A percentile compares a stretch with the other conserved stretches of the same genome.
Conservation (phyloP, 2,888 invertebrate species). For the Drosophila mettleri region DNA sequence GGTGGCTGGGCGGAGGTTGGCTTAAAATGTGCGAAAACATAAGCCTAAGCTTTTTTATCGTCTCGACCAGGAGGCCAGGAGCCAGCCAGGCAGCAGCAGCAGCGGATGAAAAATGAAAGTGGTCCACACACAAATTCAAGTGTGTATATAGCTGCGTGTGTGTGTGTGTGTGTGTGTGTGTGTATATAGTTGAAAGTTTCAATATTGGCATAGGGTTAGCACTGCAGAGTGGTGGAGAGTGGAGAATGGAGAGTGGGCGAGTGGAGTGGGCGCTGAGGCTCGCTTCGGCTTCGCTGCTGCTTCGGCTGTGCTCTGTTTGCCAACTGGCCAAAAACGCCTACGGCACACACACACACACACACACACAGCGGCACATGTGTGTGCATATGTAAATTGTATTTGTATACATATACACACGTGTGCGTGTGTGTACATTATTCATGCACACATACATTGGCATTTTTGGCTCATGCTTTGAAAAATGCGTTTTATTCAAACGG, state of each 20-base stretch:
- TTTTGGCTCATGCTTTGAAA: conserved; percentile 66
- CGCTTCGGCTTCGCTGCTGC: conserved; percentile 15
- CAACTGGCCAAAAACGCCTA: conserved; percentile 71
- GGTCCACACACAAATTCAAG: conserved; percentile 44
- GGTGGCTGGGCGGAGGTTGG: conserved; percentile 19
- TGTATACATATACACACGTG: conserved; percentile 20
- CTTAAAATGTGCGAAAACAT: conserved; percentile 77
- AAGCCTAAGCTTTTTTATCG: conserved; percentile 80
- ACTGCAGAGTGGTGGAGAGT: not conserved
- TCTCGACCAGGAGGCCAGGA: conserved; percentile 72
- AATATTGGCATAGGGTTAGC: conserved; percentile 67
- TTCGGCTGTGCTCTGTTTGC: conserved; percentile 46
- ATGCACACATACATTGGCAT: conserved; percentile 61
- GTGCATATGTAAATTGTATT: conserved; percentile 50
- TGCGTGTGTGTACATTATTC: conserved; percentile 63
- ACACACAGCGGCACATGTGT: conserved; percentile 23
- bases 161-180: conserved; percentile 18
- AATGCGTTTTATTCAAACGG: conserved; percentile 75
- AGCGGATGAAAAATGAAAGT: conserved; percentile 63
- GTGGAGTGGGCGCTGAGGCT: conserved; percentile 15
- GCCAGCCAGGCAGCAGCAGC: conserved; percentile 49
- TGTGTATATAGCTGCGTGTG: conserved; percentile 23
- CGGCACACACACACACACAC: conserved; percentile 44
- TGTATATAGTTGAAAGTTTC: conserved; percentile 76
- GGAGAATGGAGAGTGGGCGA: not conserved